Evolutionary conservation across 2,888 invertebrate genomes (phyloP), one percentile per base, ranked within the genome.

Genomic region (Lathronympha strigana): DNA sequence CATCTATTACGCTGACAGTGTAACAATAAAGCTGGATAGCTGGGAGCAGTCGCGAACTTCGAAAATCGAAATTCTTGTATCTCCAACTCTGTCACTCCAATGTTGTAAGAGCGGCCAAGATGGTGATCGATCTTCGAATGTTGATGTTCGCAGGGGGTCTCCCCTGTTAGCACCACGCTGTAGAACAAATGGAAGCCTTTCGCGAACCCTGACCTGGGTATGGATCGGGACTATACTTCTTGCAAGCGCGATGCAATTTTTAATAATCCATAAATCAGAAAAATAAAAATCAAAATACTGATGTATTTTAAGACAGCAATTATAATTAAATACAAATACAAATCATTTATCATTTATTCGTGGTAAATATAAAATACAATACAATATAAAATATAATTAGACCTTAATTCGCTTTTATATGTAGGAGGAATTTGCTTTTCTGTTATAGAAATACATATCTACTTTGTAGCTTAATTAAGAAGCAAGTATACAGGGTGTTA

Each of bases 1-100:
- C 84, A 88, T 91, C 88, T 80, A 86, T 90, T 86, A 87, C 74
- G 69, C 80, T 86, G 90, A 85, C 88, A 84, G 80, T 74, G 75
- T 72, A 84, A 90, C 87, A 90, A 90, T 90, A 86, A 86, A 80
- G 76, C 82, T 78, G 80, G 81, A 81, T 84, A 83, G 82, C 19
- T 5, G 38, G 6, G 9, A 3, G 21, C 21, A 43, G 13, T 11
- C 43, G 21, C 43, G 9, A 43, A 43, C 19, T 43, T 43, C 21
- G 21, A 43, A 43, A 43, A 43, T 15, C 13, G 43, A 43, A 21
- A 11, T 13, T 4, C 43, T 43, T 21, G 19, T 17, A 40, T 40
- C 17, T 40, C 38, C 38, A 40, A 11, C 19, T 9, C 19, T 11
- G 43, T 19, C 43, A 43, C 19, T 43, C 43, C 21, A 21, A 43